These are phyloP conservation scores for Echinarachnius parma DNA, from an alignment of 53 echinoderm and acorn worm genomes.

Conservation along the genomic window DNA sequence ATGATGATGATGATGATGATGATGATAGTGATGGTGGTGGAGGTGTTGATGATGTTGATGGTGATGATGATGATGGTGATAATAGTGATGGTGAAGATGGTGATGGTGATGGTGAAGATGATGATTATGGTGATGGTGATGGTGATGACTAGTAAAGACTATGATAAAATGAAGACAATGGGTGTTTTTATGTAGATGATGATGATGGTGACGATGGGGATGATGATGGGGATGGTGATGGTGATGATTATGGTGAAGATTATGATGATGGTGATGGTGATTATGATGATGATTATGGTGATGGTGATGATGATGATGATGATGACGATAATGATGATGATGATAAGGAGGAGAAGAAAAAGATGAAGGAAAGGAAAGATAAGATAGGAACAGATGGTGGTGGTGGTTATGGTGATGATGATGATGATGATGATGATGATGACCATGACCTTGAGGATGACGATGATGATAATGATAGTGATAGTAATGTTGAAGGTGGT, in stretches of 20 bases:
- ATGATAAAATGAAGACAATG: not conserved
- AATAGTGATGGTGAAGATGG: not conserved
- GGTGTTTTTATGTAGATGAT: not conserved
- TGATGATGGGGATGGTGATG: not conserved
- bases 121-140: slow-evolving; percentile 9
- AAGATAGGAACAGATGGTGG: too few species aligned
- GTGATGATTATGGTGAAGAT: not conserved
- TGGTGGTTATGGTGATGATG: not conserved
- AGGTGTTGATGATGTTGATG: slow-evolving; percentile 8
- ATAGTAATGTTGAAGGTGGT: not conserved
- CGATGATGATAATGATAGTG: not conserved
- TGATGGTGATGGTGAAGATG: not conserved
- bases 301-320: not conserved
- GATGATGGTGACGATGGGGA: not conserved
- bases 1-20: slow-evolving; percentile 2
- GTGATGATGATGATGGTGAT: slow-evolving; percentile 1
- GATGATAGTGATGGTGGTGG: not conserved
- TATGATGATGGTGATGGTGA: not conserved
- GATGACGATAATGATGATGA: not conserved
- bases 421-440: too few species aligned
- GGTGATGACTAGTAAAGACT: not conserved
- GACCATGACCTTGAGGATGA: too few species aligned
- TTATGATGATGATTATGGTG: not conserved
- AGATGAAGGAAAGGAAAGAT: too few species aligned
- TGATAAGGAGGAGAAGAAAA: not conserved